These are phyloP conservation scores for Paedocypris micromegethes DNA, from an alignment of 2,797 vertebrate genomes.

Conservation along the genomic window DNA sequence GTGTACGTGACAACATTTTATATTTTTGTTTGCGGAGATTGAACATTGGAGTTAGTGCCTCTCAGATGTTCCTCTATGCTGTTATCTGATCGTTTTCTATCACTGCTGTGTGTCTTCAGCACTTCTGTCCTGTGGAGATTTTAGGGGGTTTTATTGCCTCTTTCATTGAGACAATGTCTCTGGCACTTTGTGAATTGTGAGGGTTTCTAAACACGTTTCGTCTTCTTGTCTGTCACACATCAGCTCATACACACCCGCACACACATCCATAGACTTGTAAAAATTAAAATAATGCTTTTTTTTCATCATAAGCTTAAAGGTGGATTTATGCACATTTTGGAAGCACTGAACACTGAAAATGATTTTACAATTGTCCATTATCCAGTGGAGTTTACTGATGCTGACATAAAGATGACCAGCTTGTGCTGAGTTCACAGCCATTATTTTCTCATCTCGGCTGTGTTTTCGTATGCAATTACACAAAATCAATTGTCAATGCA, in stretches of 20 bases:
- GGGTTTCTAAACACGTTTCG: constrained; percentile 19
- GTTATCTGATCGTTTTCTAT: constrained; percentile 17
- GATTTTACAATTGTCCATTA: constrained; percentile 5
- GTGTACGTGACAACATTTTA: too few relatives aligned
- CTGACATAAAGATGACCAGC: background rate
- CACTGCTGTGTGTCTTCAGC: constrained; percentile 37
- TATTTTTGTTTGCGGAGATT: too few relatives aligned
- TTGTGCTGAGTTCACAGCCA: constrained; percentile 1
- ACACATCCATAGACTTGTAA: too few relatives aligned
- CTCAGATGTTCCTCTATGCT: constrained; percentile 2
- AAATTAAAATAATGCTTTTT: background rate
- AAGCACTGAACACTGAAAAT: too few relatives aligned
- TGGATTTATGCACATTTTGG: background rate
- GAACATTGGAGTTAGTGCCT: too few relatives aligned
- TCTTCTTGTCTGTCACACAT: constrained; percentile 5
- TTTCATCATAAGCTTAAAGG: background rate
- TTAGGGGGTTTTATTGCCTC: constrained; percentile 7
- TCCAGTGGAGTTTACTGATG: background rate
- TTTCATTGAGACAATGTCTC: constrained; percentile 13
- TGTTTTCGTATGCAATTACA: constrained; percentile 25
- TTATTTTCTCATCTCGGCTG: constrained; percentile 5
- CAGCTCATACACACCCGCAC: background rate
- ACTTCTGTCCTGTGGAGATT: constrained; percentile 46
- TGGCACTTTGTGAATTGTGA: constrained; percentile 34
- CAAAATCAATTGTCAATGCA: constrained; percentile 30